Evolutionary conservation across 2,888 invertebrate species (phyloP).

Genomic region (Lochmaea capreae): DNA sequence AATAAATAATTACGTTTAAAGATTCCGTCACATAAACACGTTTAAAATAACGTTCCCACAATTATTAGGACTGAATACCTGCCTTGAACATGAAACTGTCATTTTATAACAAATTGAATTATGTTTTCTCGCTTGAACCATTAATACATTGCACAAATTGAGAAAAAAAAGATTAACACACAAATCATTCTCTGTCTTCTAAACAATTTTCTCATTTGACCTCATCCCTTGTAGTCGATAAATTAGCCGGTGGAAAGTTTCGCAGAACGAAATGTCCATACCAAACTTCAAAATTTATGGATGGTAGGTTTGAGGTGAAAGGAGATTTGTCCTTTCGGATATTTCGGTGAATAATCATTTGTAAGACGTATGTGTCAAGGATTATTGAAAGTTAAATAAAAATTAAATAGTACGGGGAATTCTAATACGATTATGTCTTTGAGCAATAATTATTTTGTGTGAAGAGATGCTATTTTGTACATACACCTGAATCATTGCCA

Average conservation of each 20-base stretch:
- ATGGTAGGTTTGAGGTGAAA: neutral
- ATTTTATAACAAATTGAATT: neutral
- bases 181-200: neutral
- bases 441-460: too few species aligned
- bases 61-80: too few species aligned
- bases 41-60: too few species aligned
- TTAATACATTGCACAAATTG: neutral
- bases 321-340: neutral
- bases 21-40: too few species aligned
- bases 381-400: neutral
- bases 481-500: too few species aligned
- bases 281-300: conserved; percentile 4
- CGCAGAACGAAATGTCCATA: neutral
- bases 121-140: neutral
- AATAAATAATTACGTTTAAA: too few species aligned
- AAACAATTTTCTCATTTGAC: neutral
- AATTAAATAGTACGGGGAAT: neutral
- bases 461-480: too few species aligned
- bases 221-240: neutral
- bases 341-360: neutral
- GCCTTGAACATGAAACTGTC: too few species aligned
- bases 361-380: neutral
- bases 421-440: too few species aligned
- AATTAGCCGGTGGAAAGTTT: neutral
- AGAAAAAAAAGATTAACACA: neutral